A percentile compares a stretch with the other conserved stretches of the same genome.
Evolutionary conservation across 2,797 vertebrate genomes (phyloP).

Genomic region (Siniperca undulata): DNA sequence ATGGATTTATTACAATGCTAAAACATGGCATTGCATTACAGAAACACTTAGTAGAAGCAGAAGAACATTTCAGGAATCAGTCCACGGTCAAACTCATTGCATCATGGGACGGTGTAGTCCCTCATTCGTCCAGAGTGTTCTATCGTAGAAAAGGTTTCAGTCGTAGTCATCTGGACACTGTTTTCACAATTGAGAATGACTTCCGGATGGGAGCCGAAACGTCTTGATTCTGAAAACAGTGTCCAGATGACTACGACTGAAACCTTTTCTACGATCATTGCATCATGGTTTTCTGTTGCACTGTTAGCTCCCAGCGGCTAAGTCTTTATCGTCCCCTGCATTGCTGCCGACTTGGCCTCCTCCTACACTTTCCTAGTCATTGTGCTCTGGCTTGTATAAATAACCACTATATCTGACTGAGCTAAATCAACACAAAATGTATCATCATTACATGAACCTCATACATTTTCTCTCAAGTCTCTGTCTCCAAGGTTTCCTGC

Average conservation of each 20-base stretch:
- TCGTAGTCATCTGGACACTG: too few relatives aligned
- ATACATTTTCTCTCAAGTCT: background rate
- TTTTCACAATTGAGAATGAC: too few relatives aligned
- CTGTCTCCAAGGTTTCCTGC: background rate
- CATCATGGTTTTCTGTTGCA: background rate
- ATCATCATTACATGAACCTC: background rate
- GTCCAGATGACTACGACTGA: too few relatives aligned
- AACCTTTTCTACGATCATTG: too few relatives aligned
- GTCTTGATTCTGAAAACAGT: too few relatives aligned
- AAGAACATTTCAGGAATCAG: background rate
- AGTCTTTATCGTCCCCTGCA: slow-evolving; percentile 18
- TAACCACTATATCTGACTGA: background rate
- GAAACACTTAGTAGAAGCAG: background rate
- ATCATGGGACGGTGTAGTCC: too few relatives aligned
- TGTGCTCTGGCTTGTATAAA: background rate
- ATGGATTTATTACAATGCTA: background rate
- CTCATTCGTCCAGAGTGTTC: too few relatives aligned
- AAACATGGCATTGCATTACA: background rate
- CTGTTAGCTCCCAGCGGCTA: background rate
- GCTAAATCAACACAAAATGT: slow-evolving; percentile 8
- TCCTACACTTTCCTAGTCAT: slow-evolving; percentile 7
- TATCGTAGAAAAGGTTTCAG: too few relatives aligned
- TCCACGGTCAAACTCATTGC: background rate
- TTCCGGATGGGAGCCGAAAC: too few relatives aligned
- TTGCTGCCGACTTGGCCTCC: background rate